Conservation (phyloP, 2,888 invertebrate genomes). For the Nipponacmea schrenckii region DNA sequence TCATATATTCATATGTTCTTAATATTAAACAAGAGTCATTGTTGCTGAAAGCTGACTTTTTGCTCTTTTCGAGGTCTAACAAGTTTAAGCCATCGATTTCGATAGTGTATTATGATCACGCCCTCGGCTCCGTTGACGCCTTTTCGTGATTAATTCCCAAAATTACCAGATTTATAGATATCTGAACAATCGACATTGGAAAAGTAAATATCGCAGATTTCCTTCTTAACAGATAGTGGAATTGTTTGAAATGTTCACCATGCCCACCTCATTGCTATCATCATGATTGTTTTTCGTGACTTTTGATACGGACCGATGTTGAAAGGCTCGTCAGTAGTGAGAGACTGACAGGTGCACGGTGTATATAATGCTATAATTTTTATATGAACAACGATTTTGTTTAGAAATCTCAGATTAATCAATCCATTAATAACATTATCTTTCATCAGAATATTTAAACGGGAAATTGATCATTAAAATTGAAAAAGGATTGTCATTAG, state of each 20-base stretch:
- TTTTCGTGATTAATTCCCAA: constrained; percentile 3
- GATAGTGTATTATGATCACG: neutral
- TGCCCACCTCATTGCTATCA: neutral
- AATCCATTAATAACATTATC: too few relatives aligned
- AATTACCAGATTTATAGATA: constrained; percentile 2
- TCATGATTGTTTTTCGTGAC: constrained; percentile 6
- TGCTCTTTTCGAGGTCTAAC: constrained; percentile 2
- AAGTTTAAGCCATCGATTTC: constrained; percentile 7
- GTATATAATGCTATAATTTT: too few relatives aligned
- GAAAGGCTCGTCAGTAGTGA: too few relatives aligned
- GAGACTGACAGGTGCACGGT: too few relatives aligned
- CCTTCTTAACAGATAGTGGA: neutral
- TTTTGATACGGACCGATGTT: neutral
- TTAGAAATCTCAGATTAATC: too few relatives aligned
- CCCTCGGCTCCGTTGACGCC: neutral
- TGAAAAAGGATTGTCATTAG: too few relatives aligned
- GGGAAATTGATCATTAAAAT: too few relatives aligned
- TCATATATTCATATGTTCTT: constrained; percentile 7
- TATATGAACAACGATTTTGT: too few relatives aligned
- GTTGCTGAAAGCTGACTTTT: constrained; percentile 2
- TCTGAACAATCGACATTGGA: constrained; percentile 5
- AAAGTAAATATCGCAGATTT: constrained; percentile 2
- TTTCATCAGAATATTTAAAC: too few relatives aligned
- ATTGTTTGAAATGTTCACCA: neutral
- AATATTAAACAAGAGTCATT: constrained; percentile 5